Conservation (phyloP, 2,113 vertebrate genomes). For the Archilochus colubris region DNA sequence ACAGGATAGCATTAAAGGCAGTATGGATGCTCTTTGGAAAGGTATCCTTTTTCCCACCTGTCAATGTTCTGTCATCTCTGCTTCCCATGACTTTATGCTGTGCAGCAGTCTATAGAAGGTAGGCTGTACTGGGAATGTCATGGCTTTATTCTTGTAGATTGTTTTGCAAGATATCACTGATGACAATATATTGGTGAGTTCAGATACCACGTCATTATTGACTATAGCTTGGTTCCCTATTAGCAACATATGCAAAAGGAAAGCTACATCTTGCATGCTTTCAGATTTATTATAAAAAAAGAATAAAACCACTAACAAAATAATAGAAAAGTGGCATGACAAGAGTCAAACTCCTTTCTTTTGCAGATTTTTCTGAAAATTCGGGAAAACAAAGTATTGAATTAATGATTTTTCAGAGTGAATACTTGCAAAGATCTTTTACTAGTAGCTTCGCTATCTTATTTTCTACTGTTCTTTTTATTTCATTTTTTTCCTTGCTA, state of each 20-base stretch:
- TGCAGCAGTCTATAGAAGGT: not conserved
- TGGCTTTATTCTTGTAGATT: not conserved
- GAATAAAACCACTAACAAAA: not conserved
- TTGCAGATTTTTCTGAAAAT: not conserved
- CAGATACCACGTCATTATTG: not conserved
- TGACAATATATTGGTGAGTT: not conserved
- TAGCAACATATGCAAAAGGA: not conserved
- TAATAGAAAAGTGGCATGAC: not conserved
- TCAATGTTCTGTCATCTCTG: not conserved
- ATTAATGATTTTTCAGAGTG: not conserved
- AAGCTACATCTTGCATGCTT: not conserved
- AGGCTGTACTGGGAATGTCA: not conserved
- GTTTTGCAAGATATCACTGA: not conserved
- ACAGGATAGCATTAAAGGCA: not conserved
- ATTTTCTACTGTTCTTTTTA: not conserved
- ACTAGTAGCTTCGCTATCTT: not conserved
- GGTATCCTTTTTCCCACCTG: rapidly evolving
- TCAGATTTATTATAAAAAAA: not conserved
- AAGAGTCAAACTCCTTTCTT: not conserved
- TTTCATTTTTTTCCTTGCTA: not conserved
- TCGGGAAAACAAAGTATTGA: not conserved
- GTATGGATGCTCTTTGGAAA: not conserved
- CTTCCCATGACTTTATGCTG: not conserved
- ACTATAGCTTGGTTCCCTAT: not conserved
- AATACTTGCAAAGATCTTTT: not conserved